These are phyloP conservation scores for Lutraria lutraria DNA, from an alignment of 2,888 invertebrate species.

Conservation along the genomic window DNA sequence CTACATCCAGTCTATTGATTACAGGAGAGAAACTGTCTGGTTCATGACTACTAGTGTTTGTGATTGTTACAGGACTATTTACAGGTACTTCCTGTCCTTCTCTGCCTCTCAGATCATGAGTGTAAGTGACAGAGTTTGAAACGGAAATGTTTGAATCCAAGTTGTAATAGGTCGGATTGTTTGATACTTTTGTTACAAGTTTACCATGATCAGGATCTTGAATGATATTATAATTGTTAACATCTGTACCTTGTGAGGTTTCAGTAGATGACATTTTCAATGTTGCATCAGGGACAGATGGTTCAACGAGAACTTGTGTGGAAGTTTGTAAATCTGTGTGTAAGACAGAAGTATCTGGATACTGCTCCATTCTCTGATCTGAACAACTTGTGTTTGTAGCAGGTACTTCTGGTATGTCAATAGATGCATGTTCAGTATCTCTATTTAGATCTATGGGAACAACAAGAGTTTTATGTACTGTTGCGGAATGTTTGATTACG, in stretches of 20 bases:
- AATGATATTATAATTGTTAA: background rate
- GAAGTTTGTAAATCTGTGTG: background rate
- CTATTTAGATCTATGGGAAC: conserved; percentile 16
- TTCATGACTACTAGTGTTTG: background rate
- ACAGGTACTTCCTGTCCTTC: background rate
- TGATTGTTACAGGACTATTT: background rate
- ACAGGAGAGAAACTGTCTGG: background rate
- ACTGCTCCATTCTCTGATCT: background rate
- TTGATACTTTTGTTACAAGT: background rate
- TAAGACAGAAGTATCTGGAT: background rate
- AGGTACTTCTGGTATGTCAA: background rate
- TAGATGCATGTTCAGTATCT: background rate
- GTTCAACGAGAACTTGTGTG: background rate
- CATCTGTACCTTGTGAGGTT: background rate
- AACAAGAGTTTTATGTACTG: conserved; percentile 32
- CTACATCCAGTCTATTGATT: background rate
- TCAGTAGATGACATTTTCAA: background rate
- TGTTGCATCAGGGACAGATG: background rate
- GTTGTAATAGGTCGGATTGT: background rate
- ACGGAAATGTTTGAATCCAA: background rate
- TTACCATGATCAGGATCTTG: background rate
- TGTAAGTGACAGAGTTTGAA: background rate
- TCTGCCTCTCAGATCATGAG: background rate
- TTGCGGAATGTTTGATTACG: conserved; percentile 26
- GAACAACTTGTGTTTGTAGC: background rate